These are phyloP conservation scores for Agapostemon virescens DNA, from an alignment of 2,888 invertebrate genomes.

Conservation along the genomic window DNA sequence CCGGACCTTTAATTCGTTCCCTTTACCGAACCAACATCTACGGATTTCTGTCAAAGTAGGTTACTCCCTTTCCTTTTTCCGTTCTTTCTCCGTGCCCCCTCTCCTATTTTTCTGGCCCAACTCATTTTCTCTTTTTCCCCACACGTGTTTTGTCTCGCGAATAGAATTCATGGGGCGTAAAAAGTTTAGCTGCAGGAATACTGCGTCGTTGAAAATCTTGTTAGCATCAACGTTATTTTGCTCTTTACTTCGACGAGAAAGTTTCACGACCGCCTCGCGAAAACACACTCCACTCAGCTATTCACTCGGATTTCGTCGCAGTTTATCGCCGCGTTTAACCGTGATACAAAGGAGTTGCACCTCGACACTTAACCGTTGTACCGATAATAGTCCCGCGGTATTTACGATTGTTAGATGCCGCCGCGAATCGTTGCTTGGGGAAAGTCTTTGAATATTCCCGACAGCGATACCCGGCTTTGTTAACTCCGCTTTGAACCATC, in stretches of 20 bases:
- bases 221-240: slow-evolving; percentile 22
- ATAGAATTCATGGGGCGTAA: slow-evolving; percentile 22
- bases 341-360: slow-evolving; percentile 16
- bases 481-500: neutral
- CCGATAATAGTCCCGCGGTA: neutral
- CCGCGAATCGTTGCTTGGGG: neutral
- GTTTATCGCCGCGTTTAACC: slow-evolving; percentile 31
- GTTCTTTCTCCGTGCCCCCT: neutral
- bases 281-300: slow-evolving; percentile 14
- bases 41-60: slow-evolving; percentile 9
- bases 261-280: neutral
- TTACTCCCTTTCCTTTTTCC: neutral
- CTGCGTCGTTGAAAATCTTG: slow-evolving; percentile 29
- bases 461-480: neutral
- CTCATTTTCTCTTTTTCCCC: neutral
- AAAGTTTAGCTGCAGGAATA: neutral
- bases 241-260: neutral
- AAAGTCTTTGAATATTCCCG: neutral
- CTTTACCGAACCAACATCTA: neutral
- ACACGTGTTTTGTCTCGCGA: neutral
- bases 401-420: slow-evolving; percentile 3
- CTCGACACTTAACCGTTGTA: neutral
- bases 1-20: neutral
- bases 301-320: slow-evolving; percentile 12
- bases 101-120: no score